Evolutionary conservation across 2,113 vertebrate species (phyloP).

Genomic region (Heteronetta atricapilla): DNA sequence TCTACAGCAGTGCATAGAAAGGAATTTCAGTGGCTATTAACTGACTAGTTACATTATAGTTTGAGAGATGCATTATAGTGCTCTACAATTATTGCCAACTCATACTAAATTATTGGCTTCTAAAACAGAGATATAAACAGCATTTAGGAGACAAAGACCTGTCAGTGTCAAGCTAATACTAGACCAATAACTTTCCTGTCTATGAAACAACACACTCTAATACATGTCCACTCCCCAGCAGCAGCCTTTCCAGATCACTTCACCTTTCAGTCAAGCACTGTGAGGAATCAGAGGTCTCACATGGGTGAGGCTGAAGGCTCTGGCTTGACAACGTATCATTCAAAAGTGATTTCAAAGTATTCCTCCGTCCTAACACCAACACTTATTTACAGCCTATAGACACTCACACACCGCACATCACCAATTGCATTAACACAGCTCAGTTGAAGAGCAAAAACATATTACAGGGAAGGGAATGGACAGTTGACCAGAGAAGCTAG

Average conservation of each 20-base stretch:
- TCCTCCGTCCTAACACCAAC: not conserved
- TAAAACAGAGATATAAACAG: constrained; percentile 27
- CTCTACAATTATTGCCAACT: constrained; percentile 59
- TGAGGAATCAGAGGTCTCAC: not conserved
- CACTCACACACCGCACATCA: not conserved
- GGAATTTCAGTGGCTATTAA: constrained; percentile 17
- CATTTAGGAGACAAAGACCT: constrained; percentile 10
- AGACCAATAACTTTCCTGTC: not conserved
- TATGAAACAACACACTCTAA: not conserved
- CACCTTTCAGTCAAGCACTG: not conserved
- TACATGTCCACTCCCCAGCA: not conserved
- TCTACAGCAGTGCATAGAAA: not conserved
- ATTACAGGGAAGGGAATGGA: not conserved
- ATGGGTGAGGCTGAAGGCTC: not conserved
- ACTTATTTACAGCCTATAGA: not conserved
- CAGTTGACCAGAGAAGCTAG: not conserved
- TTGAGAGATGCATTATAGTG: constrained; percentile 15
- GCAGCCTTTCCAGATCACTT: not conserved
- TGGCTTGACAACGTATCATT: not conserved
- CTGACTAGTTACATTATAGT: not conserved
- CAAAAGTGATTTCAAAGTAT: not conserved
- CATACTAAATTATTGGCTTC: constrained; percentile 56
- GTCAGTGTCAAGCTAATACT: not conserved
- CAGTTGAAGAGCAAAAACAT: not conserved
- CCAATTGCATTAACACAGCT: not conserved